These are phyloP conservation scores for Miltochrista miniata DNA, from an alignment of 2,888 invertebrate species.

Conservation along the genomic window DNA sequence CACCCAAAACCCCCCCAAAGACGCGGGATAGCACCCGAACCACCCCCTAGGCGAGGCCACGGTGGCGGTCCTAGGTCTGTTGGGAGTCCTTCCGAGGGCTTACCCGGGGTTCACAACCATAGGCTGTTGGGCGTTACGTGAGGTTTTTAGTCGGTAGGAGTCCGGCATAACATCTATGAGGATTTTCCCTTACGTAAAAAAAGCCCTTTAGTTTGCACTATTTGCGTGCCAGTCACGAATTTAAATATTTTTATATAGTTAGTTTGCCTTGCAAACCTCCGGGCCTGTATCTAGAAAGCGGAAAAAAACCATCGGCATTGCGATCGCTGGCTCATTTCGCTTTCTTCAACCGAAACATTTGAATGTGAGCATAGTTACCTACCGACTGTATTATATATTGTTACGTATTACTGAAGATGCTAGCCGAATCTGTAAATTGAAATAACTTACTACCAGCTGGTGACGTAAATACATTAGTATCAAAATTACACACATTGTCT, in stretches of 20 bases:
- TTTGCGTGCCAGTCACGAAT: neutral
- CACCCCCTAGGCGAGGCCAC: too few relatives aligned
- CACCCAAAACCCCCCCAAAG: too few relatives aligned
- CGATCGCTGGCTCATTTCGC: conserved; percentile 67
- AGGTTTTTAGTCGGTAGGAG: too few relatives aligned
- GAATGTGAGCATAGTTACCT: conserved; percentile 58
- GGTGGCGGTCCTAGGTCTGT: too few relatives aligned
- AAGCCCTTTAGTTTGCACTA: neutral
- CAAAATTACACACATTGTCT: conserved; percentile 4
- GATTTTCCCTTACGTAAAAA: too few relatives aligned
- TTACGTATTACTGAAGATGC: conserved; percentile 26
- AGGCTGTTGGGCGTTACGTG: too few relatives aligned
- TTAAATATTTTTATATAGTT: conserved; percentile 23
- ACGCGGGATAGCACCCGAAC: too few relatives aligned
- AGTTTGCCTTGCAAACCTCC: conserved; percentile 35
- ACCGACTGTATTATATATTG: conserved; percentile 16
- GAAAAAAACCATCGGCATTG: conserved; percentile 65
- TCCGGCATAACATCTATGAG: too few relatives aligned
- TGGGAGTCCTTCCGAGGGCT: too few relatives aligned
- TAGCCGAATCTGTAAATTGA: neutral
- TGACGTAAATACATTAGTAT: neutral
- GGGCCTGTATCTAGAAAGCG: conserved; percentile 74
- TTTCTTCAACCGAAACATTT: conserved; percentile 63
- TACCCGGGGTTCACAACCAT: too few relatives aligned
- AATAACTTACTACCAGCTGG: neutral